Evolutionary conservation across 2,888 invertebrate genomes (phyloP).

Genomic region (Dryobota labecula): DNA sequence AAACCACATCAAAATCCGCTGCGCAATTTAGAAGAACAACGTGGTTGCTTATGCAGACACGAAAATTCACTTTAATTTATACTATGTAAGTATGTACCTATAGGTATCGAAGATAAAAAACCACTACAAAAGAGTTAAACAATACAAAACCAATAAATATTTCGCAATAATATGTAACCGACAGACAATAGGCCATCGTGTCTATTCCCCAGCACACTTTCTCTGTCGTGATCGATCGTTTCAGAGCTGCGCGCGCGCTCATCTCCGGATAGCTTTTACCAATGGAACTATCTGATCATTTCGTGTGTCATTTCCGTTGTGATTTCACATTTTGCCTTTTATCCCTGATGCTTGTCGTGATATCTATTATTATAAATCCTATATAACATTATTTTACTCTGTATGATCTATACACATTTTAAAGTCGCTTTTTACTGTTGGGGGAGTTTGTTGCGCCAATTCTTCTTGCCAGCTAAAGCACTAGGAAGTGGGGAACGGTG

Average conservation of each 20-base stretch:
- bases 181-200: constrained; percentile 61
- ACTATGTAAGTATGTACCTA: too few relatives aligned
- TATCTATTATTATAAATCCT: not conserved
- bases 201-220: constrained; percentile 72
- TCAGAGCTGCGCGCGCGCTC: constrained; percentile 44
- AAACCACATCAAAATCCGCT: not conserved
- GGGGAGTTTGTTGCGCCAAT: too few relatives aligned
- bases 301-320: constrained; percentile 57
- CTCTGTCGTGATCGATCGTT: constrained; percentile 78
- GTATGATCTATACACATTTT: not conserved
- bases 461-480: too few relatives aligned
- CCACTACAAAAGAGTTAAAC: constrained; percentile 22
- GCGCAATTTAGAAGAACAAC: not conserved
- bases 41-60: not conserved
- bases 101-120: not conserved
- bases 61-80: not conserved
- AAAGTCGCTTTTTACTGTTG: too few relatives aligned
- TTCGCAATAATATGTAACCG: constrained; percentile 59
- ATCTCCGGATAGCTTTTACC: constrained; percentile 46
- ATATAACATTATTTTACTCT: not conserved
- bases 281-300: constrained; percentile 44
- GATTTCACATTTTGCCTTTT: constrained; percentile 48
- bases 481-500: too few relatives aligned
- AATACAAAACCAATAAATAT: constrained; percentile 50
- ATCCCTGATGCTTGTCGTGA: not conserved